Evolutionary conservation across 1,140 invertebrate genomes (phyloP), one percentile per base, ranked within the genome.

Genomic region (Drosophila sp.): DNA sequence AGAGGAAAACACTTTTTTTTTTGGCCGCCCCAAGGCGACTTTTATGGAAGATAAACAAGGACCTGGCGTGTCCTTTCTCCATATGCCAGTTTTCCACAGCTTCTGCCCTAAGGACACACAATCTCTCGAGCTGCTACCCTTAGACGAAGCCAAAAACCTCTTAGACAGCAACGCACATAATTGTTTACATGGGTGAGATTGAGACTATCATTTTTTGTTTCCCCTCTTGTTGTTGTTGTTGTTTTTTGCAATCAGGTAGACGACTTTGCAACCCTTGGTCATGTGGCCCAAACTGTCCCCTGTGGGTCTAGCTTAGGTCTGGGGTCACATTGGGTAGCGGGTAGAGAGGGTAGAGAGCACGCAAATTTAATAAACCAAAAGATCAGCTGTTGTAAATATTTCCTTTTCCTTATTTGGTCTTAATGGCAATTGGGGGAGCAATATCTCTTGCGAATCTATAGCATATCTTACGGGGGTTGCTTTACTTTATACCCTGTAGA

Each of bases 341-440:
- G 64, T 44, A 30, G 63, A 30, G 60, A 86, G 82, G 82, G 83
- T 86, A 70, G 60, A 70, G 60, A 25, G 41, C 27, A 47, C 23
- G 17, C 29, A 74, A 85, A 83, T 80, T 80, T 73, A 89, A 87
- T 86, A 89, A 89, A 69, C 54, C 84, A 56, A 61, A 38, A 87
- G 83, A 86, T 86, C 83, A 83, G 84, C 62, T 74, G 83, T 64
- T 87, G 82, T 86, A 79, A 79, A 78, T 85, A 85, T 62, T 56
- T 33, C 54, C 27, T 58, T 30, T 27, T 56, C 56, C 41, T 70
- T 32, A 30, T 11, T 25, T 29, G 38, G 57, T 41, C 73, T 68
- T 79, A 71, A 83, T 83, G 66, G 72, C 76, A 74, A 71, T 73
- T 69, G 84, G 83, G 75, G 80, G 83, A 83, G 72, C 76, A 83